phyloP scores from a whole-genome alignment of 2,888 invertebrate genomes.

The Philonicus albiceps region DNA sequence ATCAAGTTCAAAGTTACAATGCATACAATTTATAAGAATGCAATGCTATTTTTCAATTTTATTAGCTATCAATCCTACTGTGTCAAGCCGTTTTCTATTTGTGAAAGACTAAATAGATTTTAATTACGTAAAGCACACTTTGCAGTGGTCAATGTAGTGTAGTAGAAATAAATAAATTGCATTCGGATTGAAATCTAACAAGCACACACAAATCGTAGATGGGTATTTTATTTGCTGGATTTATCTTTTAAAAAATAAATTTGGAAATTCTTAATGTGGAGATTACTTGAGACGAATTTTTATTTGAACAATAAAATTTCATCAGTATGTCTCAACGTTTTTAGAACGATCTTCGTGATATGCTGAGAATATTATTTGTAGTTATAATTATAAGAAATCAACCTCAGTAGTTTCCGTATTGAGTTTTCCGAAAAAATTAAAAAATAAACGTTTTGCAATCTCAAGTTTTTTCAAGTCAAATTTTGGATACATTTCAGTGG shows the following conservation, averaged over 20 bases:
- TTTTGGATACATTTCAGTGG: too few species aligned
- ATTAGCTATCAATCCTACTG: background rate
- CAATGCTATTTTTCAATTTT: background rate
- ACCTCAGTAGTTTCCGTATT: too few species aligned
- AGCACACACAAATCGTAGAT: background rate
- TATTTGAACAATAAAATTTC: too few species aligned
- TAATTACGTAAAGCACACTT: background rate
- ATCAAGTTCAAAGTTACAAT: background rate
- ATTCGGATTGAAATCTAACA: background rate
- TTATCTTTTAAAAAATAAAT: background rate
- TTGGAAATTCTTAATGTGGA: background rate
- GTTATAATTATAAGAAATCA: too few species aligned
- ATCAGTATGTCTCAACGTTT: too few species aligned
- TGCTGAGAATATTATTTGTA: too few species aligned
- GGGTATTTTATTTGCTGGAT: background rate
- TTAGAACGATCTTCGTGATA: too few species aligned
- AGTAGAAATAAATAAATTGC: background rate
- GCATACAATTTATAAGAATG: background rate
- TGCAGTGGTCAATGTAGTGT: background rate
- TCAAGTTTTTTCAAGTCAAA: too few species aligned
- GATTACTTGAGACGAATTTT: too few species aligned
- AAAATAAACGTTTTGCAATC: too few species aligned
- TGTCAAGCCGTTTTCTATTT: background rate
- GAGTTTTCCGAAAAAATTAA: too few species aligned
- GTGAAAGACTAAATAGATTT: background rate